Evolutionary conservation across 2,113 vertebrate species (phyloP), one percentile per base, ranked within the genome.

Genomic region (Tachysurus fulvidraco): DNA sequence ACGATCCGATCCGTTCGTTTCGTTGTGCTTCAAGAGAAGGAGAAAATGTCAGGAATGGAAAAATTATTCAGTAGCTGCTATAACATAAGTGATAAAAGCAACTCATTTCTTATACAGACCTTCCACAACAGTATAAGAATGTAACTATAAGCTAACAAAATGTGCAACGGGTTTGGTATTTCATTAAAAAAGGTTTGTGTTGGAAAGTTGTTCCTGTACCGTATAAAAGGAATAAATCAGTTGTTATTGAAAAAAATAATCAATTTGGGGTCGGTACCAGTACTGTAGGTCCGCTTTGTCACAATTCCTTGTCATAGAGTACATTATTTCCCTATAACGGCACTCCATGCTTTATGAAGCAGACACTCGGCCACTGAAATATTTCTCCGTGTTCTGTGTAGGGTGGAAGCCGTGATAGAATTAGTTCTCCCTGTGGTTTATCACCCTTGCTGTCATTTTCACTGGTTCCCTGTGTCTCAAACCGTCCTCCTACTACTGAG

Each of bases 381-480:
- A 93, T 81, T 73, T 87, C 54, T 83, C 11, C 28, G 71, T 46
- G 44, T 30, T 36, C 57, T 57, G n/a, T 46, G 44, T 52, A 59
- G 73, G 44, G 71, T 79, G 73, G 23, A 17, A 60, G 81, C 36
- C 88, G 85, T 90, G 90, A 91, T 90, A 86, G 91, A 92, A 94
- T 94, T 93, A 93, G 93, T 94, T 93, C 90, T 92, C 91, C 90
- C 90, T 91, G 91, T 90, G 92, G 93, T 90, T 87, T 90, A 89
- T 93, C 91, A 91, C 88, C 91, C 62, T 83, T 52, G 52, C 90
- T 92, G 92, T 93, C 93, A 94, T 93, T 91, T 92, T 85, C 73
- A 79, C 78, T 85, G 84, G 71, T 62, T 80, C 36, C 73, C 90
- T 91, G 93, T 93, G 92, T 94, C 92, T 92, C 92, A 91, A 91